A percentile compares a stretch with the other conserved stretches of the same genome.
Evolutionary conservation across 2,113 vertebrate genomes (phyloP).

Genomic region (Coptodon rendalli): DNA sequence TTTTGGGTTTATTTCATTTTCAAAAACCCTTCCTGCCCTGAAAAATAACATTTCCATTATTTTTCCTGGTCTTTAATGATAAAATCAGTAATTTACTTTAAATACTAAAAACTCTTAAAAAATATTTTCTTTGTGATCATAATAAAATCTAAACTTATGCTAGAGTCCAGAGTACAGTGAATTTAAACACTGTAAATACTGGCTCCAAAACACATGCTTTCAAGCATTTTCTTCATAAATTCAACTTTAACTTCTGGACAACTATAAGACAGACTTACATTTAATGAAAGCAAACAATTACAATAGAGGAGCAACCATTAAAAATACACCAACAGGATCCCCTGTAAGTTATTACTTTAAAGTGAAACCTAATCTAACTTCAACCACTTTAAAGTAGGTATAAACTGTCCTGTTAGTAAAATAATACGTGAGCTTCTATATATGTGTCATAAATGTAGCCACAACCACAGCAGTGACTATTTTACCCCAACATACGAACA

Average conservation of each 20-base stretch:
- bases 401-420: neutral
- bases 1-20: neutral
- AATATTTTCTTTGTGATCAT: neutral
- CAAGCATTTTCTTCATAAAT: neutral
- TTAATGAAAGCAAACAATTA: neutral
- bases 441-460: neutral
- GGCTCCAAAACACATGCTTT: neutral
- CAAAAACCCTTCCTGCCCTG: neutral
- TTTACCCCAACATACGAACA: neutral
- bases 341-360: neutral
- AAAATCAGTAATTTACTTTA: neutral
- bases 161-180: neutral
- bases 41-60: neutral
- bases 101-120: neutral
- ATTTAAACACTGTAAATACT: neutral
- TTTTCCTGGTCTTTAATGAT: neutral
- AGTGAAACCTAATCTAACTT: neutral
- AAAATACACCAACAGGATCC: neutral
- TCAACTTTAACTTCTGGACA: neutral
- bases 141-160: neutral
- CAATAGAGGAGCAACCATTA: neutral
- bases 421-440: neutral
- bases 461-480: neutral
- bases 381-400: neutral
- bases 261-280: neutral